These are phyloP conservation scores for Pangasius larnaudii DNA, from an alignment of 2,797 vertebrate species.

Conservation along the genomic window DNA sequence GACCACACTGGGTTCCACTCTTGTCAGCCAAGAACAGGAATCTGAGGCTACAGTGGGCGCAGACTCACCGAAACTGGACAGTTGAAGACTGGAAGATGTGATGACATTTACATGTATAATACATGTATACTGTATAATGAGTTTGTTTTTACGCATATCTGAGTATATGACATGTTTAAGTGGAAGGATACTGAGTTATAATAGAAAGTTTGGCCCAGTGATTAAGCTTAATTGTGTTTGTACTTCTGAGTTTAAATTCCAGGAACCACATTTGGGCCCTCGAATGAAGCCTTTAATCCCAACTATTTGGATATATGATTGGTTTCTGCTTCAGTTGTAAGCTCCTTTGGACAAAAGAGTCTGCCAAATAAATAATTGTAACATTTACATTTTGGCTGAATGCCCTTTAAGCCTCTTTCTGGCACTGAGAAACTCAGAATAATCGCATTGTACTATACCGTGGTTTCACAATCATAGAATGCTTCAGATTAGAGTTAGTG, in stretches of 20 bases:
- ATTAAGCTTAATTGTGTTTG: not conserved
- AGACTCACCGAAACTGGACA: not conserved
- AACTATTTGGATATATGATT: not conserved
- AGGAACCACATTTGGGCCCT: not conserved
- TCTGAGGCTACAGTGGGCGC: not conserved
- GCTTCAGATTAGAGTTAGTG: constrained; percentile 41
- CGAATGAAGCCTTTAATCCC: not conserved
- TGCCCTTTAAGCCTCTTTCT: constrained; percentile 74
- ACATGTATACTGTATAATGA: not conserved
- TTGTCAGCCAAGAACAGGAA: not conserved
- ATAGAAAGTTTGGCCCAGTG: not conserved
- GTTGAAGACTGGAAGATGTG: not conserved
- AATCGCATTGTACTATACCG: constrained; percentile 56
- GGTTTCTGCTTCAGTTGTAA: constrained; percentile 24
- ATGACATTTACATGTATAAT: not conserved
- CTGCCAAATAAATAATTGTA: constrained; percentile 45
- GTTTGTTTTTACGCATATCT: not conserved
- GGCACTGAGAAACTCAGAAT: constrained; percentile 53
- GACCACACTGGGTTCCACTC: not conserved
- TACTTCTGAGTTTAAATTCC: not conserved
- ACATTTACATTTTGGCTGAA: constrained; percentile 69
- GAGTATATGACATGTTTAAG: constrained; percentile 9
- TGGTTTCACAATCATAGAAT: constrained; percentile 61
- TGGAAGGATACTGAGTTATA: constrained; percentile 46
- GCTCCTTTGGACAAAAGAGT: not conserved